phyloP scores from a whole-genome alignment of 2,888 invertebrate species.

The Mongoloraphidia duomilia region DNA sequence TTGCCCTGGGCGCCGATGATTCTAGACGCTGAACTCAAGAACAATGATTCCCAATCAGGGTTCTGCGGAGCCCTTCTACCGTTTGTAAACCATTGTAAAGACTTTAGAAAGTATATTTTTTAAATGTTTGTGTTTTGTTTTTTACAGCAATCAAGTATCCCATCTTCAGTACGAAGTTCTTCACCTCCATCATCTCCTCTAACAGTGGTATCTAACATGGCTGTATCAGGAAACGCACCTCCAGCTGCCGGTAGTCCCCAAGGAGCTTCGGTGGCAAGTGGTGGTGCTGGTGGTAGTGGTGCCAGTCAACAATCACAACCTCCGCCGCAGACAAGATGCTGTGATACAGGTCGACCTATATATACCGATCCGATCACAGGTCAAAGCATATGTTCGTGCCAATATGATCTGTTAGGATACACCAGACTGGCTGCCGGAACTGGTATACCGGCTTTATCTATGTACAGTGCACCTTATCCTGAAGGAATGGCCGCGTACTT shows the following conservation, averaged over 20 bases:
- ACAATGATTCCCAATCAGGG: too few species aligned
- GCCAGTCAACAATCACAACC: constrained; percentile 37
- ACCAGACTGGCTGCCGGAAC: constrained; percentile 55
- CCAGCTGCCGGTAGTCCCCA: constrained; percentile 37
- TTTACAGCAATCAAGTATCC: constrained; percentile 28
- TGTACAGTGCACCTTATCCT: constrained; percentile 68
- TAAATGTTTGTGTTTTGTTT: constrained; percentile 1
- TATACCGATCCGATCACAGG: constrained; percentile 83
- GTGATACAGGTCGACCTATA: constrained; percentile 83
- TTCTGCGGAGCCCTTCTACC: too few species aligned
- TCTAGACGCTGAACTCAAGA: too few species aligned
- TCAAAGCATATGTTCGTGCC: constrained; percentile 80
- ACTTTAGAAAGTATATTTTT: too few species aligned
- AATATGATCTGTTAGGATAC: constrained; percentile 77
- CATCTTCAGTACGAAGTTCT: constrained; percentile 52
- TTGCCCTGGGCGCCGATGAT: too few species aligned
- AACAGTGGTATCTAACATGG: constrained; percentile 9
- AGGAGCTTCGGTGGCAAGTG: constrained; percentile 36
- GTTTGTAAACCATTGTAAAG: too few species aligned
- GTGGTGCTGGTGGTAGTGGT: constrained; percentile 35
- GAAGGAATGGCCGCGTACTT: constrained; percentile 79
- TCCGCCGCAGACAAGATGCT: constrained; percentile 50
- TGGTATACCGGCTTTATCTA: constrained; percentile 60
- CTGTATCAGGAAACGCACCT: constrained; percentile 25
- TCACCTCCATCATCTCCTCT: constrained; percentile 47